A percentile compares a stretch with the other conserved stretches of the same genome.
Evolutionary conservation across 2,113 vertebrate genomes (phyloP).

Genomic region (Edolisoma coerulescens): DNA sequence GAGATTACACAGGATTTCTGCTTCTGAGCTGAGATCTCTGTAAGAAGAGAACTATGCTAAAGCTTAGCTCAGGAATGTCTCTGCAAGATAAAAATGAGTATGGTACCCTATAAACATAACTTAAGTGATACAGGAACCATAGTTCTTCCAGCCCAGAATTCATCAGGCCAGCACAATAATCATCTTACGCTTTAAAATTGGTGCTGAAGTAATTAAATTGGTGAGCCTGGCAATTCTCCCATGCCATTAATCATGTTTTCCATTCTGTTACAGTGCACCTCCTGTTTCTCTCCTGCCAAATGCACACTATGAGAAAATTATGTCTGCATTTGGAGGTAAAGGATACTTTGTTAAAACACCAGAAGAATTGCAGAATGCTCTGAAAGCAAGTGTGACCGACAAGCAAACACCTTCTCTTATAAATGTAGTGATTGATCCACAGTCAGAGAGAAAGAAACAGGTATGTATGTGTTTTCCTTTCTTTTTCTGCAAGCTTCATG

Average conservation of each 20-base stretch:
- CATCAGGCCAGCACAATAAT: background rate
- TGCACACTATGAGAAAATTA: slow-evolving; percentile 88
- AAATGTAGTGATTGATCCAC: slow-evolving; percentile 91
- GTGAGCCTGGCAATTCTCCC: background rate
- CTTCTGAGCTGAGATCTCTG: background rate
- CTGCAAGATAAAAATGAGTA: background rate
- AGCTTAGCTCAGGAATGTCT: background rate
- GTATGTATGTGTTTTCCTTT: slow-evolving; percentile 56
- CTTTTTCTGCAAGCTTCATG: background rate
- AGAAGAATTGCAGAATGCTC: slow-evolving; percentile 81
- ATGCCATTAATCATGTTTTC: background rate
- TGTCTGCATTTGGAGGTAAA: slow-evolving; percentile 89
- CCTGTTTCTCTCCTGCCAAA: slow-evolving; percentile 89
- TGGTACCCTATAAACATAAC: background rate
- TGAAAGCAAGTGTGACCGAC: slow-evolving; percentile 79
- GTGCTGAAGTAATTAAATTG: background rate
- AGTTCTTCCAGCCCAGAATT: background rate
- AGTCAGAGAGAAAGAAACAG: slow-evolving; percentile 88
- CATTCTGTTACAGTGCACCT: slow-evolving; percentile 76
- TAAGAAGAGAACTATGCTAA: background rate
- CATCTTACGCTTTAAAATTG: background rate
- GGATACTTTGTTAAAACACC: slow-evolving; percentile 88
- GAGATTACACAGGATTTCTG: background rate
- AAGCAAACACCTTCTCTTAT: slow-evolving; percentile 82
- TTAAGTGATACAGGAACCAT: background rate